A percentile compares a stretch with the other conserved stretches of the same genome.
Conservation (phyloP, 2,888 invertebrate genomes). For the Disparrhopalites patrizii region DNA sequence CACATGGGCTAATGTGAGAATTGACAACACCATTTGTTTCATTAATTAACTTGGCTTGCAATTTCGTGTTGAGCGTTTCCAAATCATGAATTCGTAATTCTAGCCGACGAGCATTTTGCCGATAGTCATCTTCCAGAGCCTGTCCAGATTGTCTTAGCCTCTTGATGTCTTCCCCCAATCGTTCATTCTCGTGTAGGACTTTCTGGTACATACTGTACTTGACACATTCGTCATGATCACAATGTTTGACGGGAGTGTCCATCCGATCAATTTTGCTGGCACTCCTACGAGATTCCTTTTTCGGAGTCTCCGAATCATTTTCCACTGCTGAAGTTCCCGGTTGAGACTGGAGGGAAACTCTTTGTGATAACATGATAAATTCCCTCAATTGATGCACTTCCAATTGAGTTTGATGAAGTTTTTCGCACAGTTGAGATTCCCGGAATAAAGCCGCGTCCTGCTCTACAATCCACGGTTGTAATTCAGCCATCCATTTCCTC, state of each 20-base stretch:
- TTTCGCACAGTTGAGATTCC: constrained; percentile 18
- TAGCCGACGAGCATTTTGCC: background rate
- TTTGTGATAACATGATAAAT: background rate
- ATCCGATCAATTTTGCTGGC: background rate
- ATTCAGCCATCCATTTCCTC: constrained; percentile 11
- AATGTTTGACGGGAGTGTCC: background rate
- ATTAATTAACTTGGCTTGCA: constrained; percentile 18
- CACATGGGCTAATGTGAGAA: too few species aligned
- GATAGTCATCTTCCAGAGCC: constrained; percentile 11
- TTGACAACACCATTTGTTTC: too few species aligned
- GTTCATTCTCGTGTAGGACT: constrained; percentile 17
- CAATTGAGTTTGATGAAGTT: constrained; percentile 17
- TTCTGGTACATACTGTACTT: constrained; percentile 11
- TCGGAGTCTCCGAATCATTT: background rate
- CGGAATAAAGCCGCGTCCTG: constrained; percentile 7
- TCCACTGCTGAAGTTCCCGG: background rate
- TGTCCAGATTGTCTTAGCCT: constrained; percentile 12
- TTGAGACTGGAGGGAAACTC: background rate
- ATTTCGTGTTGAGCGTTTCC: constrained; percentile 14
- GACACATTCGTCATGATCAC: constrained; percentile 22
- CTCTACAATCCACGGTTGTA: constrained; percentile 18
- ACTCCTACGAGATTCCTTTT: too few species aligned
- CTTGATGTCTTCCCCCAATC: constrained; percentile 15
- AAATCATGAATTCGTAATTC: constrained; percentile 25
- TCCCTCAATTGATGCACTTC: constrained; percentile 18